Evolutionary conservation across 2,888 invertebrate species (phyloP).

Genomic region (Listrodromus nycthemerus): DNA sequence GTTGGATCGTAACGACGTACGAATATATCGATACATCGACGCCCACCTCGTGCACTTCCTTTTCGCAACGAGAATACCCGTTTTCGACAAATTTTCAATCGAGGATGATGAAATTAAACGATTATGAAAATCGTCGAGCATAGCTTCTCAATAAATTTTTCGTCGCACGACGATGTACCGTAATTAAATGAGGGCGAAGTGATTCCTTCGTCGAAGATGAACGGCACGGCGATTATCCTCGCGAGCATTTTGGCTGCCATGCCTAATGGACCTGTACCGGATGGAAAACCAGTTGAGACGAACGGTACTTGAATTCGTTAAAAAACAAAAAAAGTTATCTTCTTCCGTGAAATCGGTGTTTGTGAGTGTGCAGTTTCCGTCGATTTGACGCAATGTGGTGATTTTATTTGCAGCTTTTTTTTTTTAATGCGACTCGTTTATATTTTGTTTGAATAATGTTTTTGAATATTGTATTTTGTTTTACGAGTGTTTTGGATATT

Average conservation of each 20-base stretch:
- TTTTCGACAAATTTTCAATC: neutral
- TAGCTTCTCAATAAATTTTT: neutral
- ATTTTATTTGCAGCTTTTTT: neutral
- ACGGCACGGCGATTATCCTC: slow-evolving; percentile 62
- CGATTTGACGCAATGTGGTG: neutral
- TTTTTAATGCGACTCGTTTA: neutral
- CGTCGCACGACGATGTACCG: slow-evolving; percentile 10
- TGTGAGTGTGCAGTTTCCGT: neutral
- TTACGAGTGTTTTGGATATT: too few species aligned
- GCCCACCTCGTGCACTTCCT: neutral
- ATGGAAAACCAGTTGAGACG: slow-evolving; percentile 14
- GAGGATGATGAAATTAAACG: slow-evolving; percentile 14
- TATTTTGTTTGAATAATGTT: neutral
- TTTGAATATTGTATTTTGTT: neutral
- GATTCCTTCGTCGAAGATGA: slow-evolving; percentile 47
- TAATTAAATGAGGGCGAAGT: slow-evolving; percentile 17
- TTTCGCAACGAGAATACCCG: neutral
- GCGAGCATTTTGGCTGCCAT: slow-evolving; percentile 57
- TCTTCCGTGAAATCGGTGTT: neutral
- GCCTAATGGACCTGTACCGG: slow-evolving; percentile 39
- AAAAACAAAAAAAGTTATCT: neutral
- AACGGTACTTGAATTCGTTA: slow-evolving; percentile 36
- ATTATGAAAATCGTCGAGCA: neutral
- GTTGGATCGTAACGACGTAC: neutral
- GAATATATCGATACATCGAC: neutral